These are phyloP conservation scores for Chlorops oryzae DNA, from an alignment of 1,140 invertebrate species.

Conservation along the genomic window DNA sequence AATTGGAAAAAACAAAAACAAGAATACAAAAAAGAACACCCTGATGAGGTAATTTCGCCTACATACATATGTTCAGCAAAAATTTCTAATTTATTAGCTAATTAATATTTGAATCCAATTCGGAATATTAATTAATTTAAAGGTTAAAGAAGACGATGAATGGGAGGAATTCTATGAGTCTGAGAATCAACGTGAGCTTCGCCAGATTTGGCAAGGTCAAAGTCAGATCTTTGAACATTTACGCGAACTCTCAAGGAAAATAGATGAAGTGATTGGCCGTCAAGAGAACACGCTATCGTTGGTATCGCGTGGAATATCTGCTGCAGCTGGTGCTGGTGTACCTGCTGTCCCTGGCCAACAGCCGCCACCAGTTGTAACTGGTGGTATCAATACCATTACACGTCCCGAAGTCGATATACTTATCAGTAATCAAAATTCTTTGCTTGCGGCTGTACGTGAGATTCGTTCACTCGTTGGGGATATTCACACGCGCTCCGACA, in stretches of 20 bases:
- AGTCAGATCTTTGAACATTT: constrained; percentile 75
- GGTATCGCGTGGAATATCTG: constrained; percentile 51
- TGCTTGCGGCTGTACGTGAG: constrained; percentile 70
- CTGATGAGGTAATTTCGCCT: constrained; percentile 52
- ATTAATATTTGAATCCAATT: not conserved
- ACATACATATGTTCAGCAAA: not conserved
- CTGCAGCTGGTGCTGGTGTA: constrained; percentile 51
- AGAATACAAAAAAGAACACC: constrained; percentile 80
- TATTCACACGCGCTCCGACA: constrained; percentile 63
- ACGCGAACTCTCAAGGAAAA: constrained; percentile 70
- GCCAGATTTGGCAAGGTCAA: constrained; percentile 89
- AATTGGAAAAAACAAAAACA: constrained; percentile 88
- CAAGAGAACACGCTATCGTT: constrained; percentile 74
- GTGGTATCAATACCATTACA: constrained; percentile 51
- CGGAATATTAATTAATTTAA: constrained; percentile 12
- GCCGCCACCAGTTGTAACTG: constrained; percentile 25
- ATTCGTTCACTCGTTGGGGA: constrained; percentile 51
- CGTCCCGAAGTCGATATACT: constrained; percentile 83
- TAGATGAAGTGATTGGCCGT: constrained; percentile 83
- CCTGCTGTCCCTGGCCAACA: constrained; percentile 32
- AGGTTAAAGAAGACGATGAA: constrained; percentile 61
- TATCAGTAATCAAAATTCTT: constrained; percentile 74
- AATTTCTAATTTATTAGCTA: not conserved
- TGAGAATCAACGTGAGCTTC: constrained; percentile 80
- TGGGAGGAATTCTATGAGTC: constrained; percentile 86